Evolutionary conservation across 2,888 invertebrate genomes (phyloP), one percentile per base, ranked within the genome.

Genomic region (Monopis laevigella): DNA sequence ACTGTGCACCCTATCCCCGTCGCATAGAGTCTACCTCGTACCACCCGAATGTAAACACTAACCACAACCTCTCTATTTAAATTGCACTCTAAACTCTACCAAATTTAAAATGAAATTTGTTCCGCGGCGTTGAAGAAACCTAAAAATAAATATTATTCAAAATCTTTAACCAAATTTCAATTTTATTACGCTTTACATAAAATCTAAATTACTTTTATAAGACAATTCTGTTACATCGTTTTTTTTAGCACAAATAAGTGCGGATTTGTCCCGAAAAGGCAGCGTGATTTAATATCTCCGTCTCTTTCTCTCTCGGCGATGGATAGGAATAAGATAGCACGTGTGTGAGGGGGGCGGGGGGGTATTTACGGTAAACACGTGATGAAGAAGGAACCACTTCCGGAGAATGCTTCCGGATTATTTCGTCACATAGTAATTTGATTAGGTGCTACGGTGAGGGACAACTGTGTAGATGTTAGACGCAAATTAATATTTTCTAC

Each of bases 31-130:
- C n/a, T n/a, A n/a, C n/a, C n/a, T n/a, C n/a, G n/a, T n/a, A n/a
- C n/a, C n/a, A n/a, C n/a, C n/a, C n/a, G n/a, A n/a, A n/a, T n/a
- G n/a, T n/a, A n/a, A n/a, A n/a, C n/a, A n/a, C n/a, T n/a, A n/a
- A n/a, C n/a, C 45, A n/a, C 51, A 51, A 51, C 56, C 54, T 58
- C 62, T 56, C 54, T 65, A 62, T 67, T 72, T 63, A 64, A 65
- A 62, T 63, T 68, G 65, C 65, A 69, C 67, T 74, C 62, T 65
- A 67, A 67, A 70, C 63, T 67, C 17, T 14, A 32, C 32, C 32
- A 32, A 32, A 32, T 32, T 65, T 68, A 54, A 67, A 69, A 72
- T 70, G 64, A 73, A 74, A 74, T 72, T 73, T 72, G 71, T 69
- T 70, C 58, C 62, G 58, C 61, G 51, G 56, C 51, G 46, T 52